Percentiles rank a stretch among this genome's conserved stretches.
Evolutionary conservation across 1,140 invertebrate genomes (phyloP).

Genomic region (Drosophila punjabiensis): DNA sequence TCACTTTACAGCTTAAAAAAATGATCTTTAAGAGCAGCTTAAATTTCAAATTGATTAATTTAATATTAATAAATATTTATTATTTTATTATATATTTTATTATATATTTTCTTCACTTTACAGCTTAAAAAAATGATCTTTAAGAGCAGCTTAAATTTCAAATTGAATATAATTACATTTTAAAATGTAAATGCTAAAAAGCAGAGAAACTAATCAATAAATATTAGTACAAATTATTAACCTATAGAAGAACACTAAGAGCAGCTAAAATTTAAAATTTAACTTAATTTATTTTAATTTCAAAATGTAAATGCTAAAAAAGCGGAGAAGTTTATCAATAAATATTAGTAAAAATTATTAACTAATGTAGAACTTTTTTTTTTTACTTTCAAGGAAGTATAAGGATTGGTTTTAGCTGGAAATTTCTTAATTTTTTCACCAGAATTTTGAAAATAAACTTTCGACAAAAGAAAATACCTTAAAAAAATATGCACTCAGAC

Average conservation of each 20-base stretch:
- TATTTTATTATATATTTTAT: too few species aligned
- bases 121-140: accelerated
- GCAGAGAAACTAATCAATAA: neutral
- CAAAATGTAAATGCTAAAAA: neutral
- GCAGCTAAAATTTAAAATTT: too few species aligned
- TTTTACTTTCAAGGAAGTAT: neutral
- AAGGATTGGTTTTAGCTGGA: neutral
- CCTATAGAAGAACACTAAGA: too few species aligned
- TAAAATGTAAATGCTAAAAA: too few species aligned
- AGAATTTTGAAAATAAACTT: neutral
- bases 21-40: neutral
- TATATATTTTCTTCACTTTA: neutral
- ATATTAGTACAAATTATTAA: neutral
- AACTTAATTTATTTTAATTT: too few species aligned
- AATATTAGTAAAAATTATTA: neutral
- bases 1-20: neutral
- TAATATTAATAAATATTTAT: too few species aligned
- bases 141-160: neutral
- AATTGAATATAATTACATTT: too few species aligned
- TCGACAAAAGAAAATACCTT: too few species aligned
- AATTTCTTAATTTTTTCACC: neutral
- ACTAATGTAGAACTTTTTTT: neutral
- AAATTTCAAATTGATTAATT: too few species aligned
- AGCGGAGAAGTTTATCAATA: neutral
- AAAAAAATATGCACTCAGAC: neutral